Conservation (phyloP, 2,797 vertebrate genomes). For the Periophthalmus magnuspinnatus region DNA sequence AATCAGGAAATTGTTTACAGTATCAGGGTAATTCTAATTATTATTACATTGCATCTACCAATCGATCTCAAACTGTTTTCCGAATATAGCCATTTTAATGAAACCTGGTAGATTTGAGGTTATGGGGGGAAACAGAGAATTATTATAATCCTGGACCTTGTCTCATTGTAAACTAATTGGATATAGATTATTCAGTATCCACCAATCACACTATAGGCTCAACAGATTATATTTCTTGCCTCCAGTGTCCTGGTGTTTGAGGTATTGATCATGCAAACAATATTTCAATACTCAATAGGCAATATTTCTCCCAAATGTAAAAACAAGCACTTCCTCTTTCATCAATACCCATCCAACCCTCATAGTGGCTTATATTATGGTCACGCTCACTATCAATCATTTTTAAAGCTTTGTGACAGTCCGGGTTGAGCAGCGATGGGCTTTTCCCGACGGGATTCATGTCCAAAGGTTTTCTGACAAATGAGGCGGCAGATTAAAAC, state of each 20-base stretch:
- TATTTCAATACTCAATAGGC: constrained; percentile 18
- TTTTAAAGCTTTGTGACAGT: constrained; percentile 22
- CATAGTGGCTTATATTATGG: constrained; percentile 29
- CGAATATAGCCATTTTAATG: not conserved
- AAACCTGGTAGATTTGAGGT: not conserved
- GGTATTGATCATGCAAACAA: constrained; percentile 8
- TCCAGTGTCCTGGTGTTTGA: not conserved
- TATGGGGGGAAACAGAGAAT: not conserved
- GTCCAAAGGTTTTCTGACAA: constrained; percentile 39
- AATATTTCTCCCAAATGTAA: constrained; percentile 27
- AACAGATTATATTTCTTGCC: not conserved
- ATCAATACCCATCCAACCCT: constrained; percentile 22
- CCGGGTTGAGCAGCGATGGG: constrained; percentile 14
- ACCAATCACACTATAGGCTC: not conserved
- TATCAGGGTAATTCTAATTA: not conserved
- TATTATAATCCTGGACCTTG: not conserved
- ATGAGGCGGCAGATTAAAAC: constrained; percentile 44
- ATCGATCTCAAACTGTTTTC: not conserved
- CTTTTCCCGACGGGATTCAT: constrained; percentile 24
- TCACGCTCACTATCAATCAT: constrained; percentile 38
- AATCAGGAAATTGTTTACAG: not conserved
- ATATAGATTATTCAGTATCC: constrained; percentile 3
- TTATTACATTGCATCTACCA: not conserved
- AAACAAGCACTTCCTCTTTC: constrained; percentile 30
- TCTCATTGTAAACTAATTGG: constrained; percentile 1